These are phyloP conservation scores for Limulus polyphemus DNA, from an alignment of 2,888 invertebrate genomes.

Conservation along the genomic window DNA sequence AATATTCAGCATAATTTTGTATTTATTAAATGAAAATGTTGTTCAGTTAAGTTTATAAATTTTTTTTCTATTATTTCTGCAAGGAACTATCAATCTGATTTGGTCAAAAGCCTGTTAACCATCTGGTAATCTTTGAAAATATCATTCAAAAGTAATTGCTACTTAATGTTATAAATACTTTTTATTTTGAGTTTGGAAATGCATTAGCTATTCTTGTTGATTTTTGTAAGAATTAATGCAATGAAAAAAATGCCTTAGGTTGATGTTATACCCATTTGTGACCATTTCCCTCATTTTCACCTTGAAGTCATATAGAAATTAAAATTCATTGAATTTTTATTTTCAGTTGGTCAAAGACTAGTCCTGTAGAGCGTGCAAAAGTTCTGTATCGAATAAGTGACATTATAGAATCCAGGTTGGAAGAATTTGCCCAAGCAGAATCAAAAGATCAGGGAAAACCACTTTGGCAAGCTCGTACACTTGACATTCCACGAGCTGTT, in stretches of 20 bases:
- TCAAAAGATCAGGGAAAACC: slow-evolving; percentile 46
- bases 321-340: slow-evolving; percentile 4
- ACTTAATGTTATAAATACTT: too few relatives aligned
- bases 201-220: too few relatives aligned
- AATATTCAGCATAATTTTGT: too few relatives aligned
- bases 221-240: neutral
- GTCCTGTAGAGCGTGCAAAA: slow-evolving; percentile 36
- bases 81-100: too few relatives aligned
- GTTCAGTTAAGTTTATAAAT: too few relatives aligned
- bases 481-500: slow-evolving; percentile 45
- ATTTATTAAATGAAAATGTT: too few relatives aligned
- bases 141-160: too few relatives aligned
- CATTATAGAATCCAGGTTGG: slow-evolving; percentile 39
- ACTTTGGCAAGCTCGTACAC: slow-evolving; percentile 37
- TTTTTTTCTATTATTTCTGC: too few relatives aligned
- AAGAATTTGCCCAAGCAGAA: slow-evolving; percentile 42
- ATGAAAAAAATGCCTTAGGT: neutral
- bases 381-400: slow-evolving; percentile 41
- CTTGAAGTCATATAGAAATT: neutral
- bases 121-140: too few relatives aligned
- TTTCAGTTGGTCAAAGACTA: slow-evolving; percentile 41
- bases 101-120: too few relatives aligned
- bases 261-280: neutral
- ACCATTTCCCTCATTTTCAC: slow-evolving; percentile 4
- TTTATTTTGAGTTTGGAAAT: too few relatives aligned